Evolutionary conservation across 1,140 invertebrate genomes (phyloP).

Genomic region (Dendrolimus punctatus): DNA sequence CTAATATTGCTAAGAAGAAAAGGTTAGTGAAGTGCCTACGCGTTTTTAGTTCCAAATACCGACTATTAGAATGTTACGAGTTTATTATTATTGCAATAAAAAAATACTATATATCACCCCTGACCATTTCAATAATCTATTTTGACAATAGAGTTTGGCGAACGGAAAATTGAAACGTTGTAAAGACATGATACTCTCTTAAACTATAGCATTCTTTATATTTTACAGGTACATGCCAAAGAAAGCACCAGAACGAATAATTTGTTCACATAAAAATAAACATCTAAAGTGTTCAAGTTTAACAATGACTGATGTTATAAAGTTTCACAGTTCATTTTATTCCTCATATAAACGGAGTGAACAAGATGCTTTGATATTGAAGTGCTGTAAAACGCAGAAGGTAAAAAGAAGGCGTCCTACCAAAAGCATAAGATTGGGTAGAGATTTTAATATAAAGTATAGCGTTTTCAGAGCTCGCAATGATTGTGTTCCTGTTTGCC

Average conservation of each 20-base stretch:
- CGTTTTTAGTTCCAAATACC: constrained; percentile 8
- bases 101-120: constrained; percentile 1
- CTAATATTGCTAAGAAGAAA: constrained; percentile 8
- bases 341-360: constrained; percentile 8
- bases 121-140: constrained; percentile 7
- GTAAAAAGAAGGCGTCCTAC: constrained; percentile 17
- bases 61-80: constrained; percentile 5
- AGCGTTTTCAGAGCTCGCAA: constrained; percentile 18
- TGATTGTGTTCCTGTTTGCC: constrained; percentile 18
- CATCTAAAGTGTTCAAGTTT: constrained; percentile 15
- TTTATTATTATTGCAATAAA: constrained; percentile 6
- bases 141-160: constrained; percentile 9
- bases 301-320: constrained; percentile 12
- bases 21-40: constrained; percentile 7
- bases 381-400: constrained; percentile 13
- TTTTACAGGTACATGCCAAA: constrained; percentile 16
- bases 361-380: constrained; percentile 12
- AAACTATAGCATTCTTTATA: constrained; percentile 9
- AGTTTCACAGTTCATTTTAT: constrained; percentile 8
- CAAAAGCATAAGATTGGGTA: constrained; percentile 14
- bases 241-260: constrained; percentile 14
- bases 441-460: constrained; percentile 17
- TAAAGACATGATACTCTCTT: constrained; percentile 14
- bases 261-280: constrained; percentile 15
- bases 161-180: constrained; percentile 14